Conservation (phyloP, 1,140 invertebrate genomes). For the Drosophila elegans region DNA sequence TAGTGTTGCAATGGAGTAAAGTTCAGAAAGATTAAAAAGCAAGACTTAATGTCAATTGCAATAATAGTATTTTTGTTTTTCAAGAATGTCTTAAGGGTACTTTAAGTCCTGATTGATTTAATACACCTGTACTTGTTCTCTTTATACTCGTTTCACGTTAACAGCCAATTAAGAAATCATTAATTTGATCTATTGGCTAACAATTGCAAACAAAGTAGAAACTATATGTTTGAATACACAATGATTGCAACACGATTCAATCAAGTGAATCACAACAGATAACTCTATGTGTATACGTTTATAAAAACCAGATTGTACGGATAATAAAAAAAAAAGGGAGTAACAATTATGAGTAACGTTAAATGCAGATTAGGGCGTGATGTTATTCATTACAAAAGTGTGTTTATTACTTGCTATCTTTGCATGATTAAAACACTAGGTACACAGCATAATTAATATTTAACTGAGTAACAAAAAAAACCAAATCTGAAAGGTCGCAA, state of each 20-base stretch:
- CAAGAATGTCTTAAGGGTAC: background rate
- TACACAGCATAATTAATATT: too few relatives aligned
- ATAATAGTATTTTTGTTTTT: too few relatives aligned
- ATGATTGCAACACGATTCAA: conserved; percentile 21
- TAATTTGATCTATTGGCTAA: conserved; percentile 26
- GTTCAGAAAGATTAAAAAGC: too few relatives aligned
- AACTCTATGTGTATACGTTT: background rate
- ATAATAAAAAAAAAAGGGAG: background rate
- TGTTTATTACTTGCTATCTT: background rate
- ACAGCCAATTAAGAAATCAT: conserved; percentile 21
- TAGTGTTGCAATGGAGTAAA: too few relatives aligned
- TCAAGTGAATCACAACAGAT: conserved; percentile 10
- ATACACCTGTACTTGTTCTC: background rate
- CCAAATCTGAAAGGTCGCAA: background rate
- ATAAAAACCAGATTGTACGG: background rate
- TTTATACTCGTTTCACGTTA: background rate
- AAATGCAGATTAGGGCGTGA: background rate
- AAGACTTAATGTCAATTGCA: too few relatives aligned
- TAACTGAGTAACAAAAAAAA: background rate
- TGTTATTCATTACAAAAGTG: background rate
- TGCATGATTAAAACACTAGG: too few relatives aligned
- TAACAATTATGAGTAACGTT: background rate
- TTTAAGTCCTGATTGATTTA: background rate
- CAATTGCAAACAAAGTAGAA: conserved; percentile 25
- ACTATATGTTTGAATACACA: conserved; percentile 24